These are phyloP conservation scores for Haliaeetus leucogaster DNA, from an alignment of 2,113 vertebrate species.

Conservation along the genomic window DNA sequence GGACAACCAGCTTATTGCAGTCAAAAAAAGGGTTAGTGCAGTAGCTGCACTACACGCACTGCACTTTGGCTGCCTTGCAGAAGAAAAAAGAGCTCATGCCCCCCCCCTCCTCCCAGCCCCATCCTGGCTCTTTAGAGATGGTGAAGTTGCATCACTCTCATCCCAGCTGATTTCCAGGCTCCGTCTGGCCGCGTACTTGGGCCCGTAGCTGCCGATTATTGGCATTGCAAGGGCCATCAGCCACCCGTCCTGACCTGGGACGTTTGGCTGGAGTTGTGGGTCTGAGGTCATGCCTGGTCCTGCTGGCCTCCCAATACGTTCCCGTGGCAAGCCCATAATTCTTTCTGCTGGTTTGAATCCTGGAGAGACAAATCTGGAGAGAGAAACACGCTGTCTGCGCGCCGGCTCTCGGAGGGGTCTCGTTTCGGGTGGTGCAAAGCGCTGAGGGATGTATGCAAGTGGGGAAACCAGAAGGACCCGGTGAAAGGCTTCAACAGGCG, in stretches of 20 bases:
- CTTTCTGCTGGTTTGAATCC: neutral
- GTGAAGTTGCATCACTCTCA: neutral
- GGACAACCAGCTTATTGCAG: neutral
- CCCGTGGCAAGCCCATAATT: neutral
- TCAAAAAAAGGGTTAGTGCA: neutral
- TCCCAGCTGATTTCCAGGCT: neutral
- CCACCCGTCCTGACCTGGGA: neutral
- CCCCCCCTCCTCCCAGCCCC: neutral
- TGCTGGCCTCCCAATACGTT: fast-evolving
- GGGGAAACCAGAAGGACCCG: neutral
- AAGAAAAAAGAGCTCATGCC: neutral
- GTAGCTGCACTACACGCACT: neutral
- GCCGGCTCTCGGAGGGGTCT: neutral
- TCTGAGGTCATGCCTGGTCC: neutral
- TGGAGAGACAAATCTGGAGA: neutral
- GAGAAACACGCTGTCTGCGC: neutral
- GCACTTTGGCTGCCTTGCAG: neutral
- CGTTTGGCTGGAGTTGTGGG: neutral
- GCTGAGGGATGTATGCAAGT: neutral
- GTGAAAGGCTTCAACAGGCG: neutral
- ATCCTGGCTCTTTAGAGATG: neutral
- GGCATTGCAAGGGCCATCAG: neutral
- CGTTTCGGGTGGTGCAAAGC: neutral
- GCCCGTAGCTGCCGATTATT: neutral
- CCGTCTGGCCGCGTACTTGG: fast-evolving